phyloP scores from a whole-genome alignment of 2,888 invertebrate genomes.

The Euzetes globulus region DNA sequence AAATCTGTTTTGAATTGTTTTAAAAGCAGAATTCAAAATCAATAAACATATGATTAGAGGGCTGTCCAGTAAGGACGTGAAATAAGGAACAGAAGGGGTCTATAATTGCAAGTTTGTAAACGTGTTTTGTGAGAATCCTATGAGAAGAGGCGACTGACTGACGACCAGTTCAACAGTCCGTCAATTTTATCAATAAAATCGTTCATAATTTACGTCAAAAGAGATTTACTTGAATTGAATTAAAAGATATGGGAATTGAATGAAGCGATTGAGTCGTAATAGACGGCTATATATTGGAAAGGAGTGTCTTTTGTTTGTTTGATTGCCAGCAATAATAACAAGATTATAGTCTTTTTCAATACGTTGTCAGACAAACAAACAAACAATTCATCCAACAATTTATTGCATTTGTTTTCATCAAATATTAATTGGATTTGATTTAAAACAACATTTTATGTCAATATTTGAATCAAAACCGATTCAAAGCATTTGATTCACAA shows the following conservation, averaged over 20 bases:
- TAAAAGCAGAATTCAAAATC: not conserved
- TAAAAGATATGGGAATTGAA: not conserved
- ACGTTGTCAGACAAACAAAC: not conserved
- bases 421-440: not conserved
- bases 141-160: too few relatives aligned
- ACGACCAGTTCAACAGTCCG: too few relatives aligned
- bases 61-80: too few relatives aligned
- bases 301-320: conserved; percentile 19
- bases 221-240: too few relatives aligned
- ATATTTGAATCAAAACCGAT: not conserved
- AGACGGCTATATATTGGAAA: not conserved
- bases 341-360: conserved; percentile 1
- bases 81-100: too few relatives aligned
- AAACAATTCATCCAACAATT: not conserved
- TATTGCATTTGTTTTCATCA: not conserved
- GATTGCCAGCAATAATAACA: not conserved
- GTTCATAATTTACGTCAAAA: too few relatives aligned
- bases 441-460: not conserved
- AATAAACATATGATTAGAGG: too few relatives aligned
- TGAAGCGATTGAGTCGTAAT: not conserved
- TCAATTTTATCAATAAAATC: too few relatives aligned
- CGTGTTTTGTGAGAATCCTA: too few relatives aligned
- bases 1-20: not conserved
- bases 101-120: too few relatives aligned
- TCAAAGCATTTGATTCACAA: not conserved